A percentile compares a stretch with the other conserved stretches of the same genome.
Conservation (phyloP, 2,797 vertebrate genomes). For the Lagodon rhomboides region DNA sequence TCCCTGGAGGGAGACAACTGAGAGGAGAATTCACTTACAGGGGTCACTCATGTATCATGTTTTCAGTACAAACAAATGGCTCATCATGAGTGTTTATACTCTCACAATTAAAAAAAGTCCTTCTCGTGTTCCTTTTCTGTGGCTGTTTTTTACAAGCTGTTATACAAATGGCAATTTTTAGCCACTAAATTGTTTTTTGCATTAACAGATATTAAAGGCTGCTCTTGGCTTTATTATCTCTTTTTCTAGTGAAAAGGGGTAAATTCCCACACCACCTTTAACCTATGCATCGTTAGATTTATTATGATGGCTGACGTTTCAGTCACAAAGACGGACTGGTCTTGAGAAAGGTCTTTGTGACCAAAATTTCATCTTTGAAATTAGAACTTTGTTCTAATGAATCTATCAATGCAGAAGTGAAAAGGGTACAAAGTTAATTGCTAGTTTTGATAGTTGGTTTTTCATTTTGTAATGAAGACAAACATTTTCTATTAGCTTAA, state of each 20-base stretch:
- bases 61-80: not conserved
- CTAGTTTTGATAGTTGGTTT: not conserved
- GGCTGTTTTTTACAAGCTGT: not conserved
- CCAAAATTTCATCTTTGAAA: not conserved
- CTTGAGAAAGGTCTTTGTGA: too few species aligned
- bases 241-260: too few species aligned
- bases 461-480: not conserved
- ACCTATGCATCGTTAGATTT: too few species aligned
- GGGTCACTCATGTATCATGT: conserved; percentile 36
- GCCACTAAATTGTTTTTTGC: not conserved
- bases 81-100: not conserved
- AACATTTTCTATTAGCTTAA: not conserved
- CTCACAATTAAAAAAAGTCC: not conserved
- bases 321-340: too few species aligned
- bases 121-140: not conserved
- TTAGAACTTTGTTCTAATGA: not conserved
- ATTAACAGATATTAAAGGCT: not conserved
- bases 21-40: conserved; percentile 33
- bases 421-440: too few species aligned
- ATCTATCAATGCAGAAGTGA: too few species aligned
- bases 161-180: not conserved
- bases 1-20: conserved; percentile 15
- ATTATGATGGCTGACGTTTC: too few species aligned
- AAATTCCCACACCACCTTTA: too few species aligned
- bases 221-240: too few species aligned